Evolutionary conservation across 2,113 vertebrate species (phyloP).

Genomic region (Halichoeres trimaculatus): DNA sequence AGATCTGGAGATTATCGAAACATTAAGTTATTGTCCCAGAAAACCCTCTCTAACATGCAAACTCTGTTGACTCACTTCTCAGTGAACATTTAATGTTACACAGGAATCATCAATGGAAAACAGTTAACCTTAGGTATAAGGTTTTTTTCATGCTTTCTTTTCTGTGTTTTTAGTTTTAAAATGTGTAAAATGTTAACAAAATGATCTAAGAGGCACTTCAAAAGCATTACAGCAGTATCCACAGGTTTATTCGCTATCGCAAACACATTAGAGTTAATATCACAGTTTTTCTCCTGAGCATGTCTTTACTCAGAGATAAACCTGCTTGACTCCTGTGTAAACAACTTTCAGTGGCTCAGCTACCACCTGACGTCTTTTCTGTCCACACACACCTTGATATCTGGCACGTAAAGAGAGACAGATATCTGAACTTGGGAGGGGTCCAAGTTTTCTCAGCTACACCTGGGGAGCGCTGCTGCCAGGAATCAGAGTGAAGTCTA

Average conservation of each 20-base stretch:
- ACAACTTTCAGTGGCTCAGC: constrained; percentile 60
- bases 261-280: neutral
- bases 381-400: constrained; percentile 62
- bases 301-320: constrained; percentile 49
- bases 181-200: neutral
- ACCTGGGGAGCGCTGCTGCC: constrained; percentile 72
- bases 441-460: constrained; percentile 72
- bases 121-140: neutral
- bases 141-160: neutral
- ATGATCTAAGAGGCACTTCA: neutral
- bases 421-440: constrained; percentile 65
- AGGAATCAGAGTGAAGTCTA: constrained; percentile 64
- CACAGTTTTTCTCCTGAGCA: constrained; percentile 30
- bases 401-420: constrained; percentile 51
- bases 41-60: constrained; percentile 23
- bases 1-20: constrained; percentile 58
- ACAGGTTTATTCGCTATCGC: constrained; percentile 12
- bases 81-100: neutral
- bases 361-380: constrained; percentile 62
- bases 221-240: neutral
- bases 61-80: neutral
- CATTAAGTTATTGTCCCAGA: constrained; percentile 49
- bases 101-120: neutral
- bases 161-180: neutral
- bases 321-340: constrained; percentile 64